Base-by-base conservation (phyloP, 2,888 invertebrate genomes). In the Theretra japonica region DNA sequence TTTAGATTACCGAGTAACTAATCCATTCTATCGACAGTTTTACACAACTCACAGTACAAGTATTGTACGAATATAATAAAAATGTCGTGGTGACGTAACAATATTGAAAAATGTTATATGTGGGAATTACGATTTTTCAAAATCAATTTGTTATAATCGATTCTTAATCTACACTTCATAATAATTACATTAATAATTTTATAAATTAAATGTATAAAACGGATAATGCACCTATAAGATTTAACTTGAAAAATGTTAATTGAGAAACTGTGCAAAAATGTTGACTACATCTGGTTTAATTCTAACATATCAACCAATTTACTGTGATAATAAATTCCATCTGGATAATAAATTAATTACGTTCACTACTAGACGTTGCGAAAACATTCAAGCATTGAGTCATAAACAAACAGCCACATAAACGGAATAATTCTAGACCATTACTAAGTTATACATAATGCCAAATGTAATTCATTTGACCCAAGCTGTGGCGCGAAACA, bases 361-460 rank as follows among this genome's bases (percentile, higher is more conserved):
- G 48, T 48, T 41, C 41, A 65, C 53, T 17, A 53, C 17, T 17
- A 48, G 15, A 62, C 41, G 17, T 65, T 65, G 48, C 48, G 41
- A 65, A 30, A 60, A 65, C 41, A 65, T 23, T 21, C 62, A 21
- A 48, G 23, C 25, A 65, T 48, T 65, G 65, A 65, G 48, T 65
- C 65, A 48, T 65, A 65, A 48, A 33, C 28, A 59, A 59, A 33
- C 65, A 48, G n/a, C 21, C 30, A 33, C 33, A 30, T 62, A 62
- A 62, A 62, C 41, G 21, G 65, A 65, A 48, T 65, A 65, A 65
- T 65, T 65, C 48, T 48, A 41, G 21, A 65, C 48, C 23, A 65
- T 48, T 65, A 41, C 21, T 0, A 25, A 23, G 41, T 23, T 21
- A n/a, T 60, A 30, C n/a, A n/a, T 30, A 33, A 62, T 62, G 30